A percentile compares a stretch with the other conserved stretches of the same genome.
phyloP scores from a whole-genome alignment of 2,888 invertebrate genomes.

The Lasioglossum figueresi region DNA sequence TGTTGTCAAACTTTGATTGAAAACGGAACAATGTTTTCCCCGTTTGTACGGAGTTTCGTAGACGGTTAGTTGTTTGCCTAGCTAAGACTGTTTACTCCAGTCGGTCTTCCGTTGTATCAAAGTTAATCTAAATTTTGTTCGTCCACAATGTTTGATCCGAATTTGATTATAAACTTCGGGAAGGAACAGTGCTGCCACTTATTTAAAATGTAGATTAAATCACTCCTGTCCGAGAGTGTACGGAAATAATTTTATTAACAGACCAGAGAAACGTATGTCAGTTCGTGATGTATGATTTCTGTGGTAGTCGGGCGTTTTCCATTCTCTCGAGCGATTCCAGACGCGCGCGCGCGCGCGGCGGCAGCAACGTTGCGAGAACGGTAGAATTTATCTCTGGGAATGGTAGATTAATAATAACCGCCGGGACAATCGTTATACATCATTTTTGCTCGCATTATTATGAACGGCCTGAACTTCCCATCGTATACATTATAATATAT shows the following conservation, averaged over 20 bases:
- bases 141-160: not conserved
- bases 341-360: not conserved
- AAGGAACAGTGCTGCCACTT: not conserved
- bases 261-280: not conserved
- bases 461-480: conserved; percentile 68
- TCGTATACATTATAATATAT: conserved; percentile 73
- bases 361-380: not conserved
- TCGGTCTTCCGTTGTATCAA: too few species aligned
- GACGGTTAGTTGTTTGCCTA: not conserved
- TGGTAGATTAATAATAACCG: conserved; percentile 64
- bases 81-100: not conserved
- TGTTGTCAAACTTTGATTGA: not conserved
- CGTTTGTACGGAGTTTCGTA: not conserved
- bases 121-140: not conserved
- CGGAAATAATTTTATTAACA: not conserved
- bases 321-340: not conserved
- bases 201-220: not conserved
- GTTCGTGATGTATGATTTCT: not conserved
- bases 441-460: conserved; percentile 67
- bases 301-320: not conserved
- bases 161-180: not conserved
- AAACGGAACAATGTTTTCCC: not conserved
- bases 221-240: not conserved
- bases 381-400: conserved; percentile 37
- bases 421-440: conserved; percentile 61